Base-by-base conservation (phyloP, 2,888 invertebrate species). In the Lathronympha strigana region DNA sequence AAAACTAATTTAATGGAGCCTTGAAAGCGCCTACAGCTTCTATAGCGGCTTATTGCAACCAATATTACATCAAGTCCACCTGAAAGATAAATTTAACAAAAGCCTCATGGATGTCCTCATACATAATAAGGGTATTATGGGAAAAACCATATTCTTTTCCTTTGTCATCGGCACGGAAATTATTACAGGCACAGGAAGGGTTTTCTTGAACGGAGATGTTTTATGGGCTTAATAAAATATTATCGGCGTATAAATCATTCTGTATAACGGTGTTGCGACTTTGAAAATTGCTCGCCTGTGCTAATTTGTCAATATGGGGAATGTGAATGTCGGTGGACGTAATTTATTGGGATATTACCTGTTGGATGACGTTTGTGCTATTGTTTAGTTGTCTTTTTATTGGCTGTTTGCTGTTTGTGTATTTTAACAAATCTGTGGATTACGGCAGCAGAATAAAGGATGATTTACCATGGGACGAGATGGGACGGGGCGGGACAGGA, bases 151-250 rank as follows among this genome's bases (percentile, higher is more conserved):
- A 80, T 78, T 64, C 80, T 77, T 74, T 33, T 71, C 58, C 80
- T 80, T 81, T 79, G 79, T 82, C 80, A 76, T 74, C 76, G 75
- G 71, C 73, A 70, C 72, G 77, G 72, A 77, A 78, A 80, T 80
- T 80, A 81, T 81, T 81, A 74, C 75, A 74, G 72, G 77, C 74
- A 79, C 76, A 81, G 78, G 74, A 77, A 81, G 80, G 77, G 82
- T 79, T 77, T 83, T 79, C 73, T 71, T 76, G 77, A 77, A 76
- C 77, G 71, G 73, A 76, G 79, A 82, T 86, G 79, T 80, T 88
- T 88, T 86, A 89, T 86, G 73, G 78, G 76, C 71, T 75, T 84
- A 81, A 86, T 87, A 88, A 88, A 87, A 87, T 83, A 85, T 83
- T 76, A 82, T 82, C 77, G 79, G 73, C 71, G 68, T 76, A 87